phyloP scores from a whole-genome alignment of 2,888 invertebrate genomes.

The Rhagonycha lutea region DNA sequence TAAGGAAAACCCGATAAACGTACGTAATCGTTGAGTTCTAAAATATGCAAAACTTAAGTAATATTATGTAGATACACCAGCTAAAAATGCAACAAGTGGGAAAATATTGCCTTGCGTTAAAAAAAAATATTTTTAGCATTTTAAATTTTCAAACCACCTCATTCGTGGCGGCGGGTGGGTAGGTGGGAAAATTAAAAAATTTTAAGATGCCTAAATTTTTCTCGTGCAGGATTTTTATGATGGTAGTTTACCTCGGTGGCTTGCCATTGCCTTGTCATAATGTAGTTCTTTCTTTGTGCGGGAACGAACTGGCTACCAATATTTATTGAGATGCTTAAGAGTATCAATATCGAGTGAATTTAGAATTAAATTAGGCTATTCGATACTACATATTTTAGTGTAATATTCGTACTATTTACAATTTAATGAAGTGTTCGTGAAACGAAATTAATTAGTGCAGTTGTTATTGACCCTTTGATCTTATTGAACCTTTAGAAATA shows the following conservation, averaged over 20 bases:
- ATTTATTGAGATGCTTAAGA: too few relatives aligned
- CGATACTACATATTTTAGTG: neutral
- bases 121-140: neutral
- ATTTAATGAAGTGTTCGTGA: neutral
- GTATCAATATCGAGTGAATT: too few relatives aligned
- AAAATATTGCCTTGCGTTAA: neutral
- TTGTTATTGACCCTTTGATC: neutral
- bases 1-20: neutral
- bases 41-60: neutral
- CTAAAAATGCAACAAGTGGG: neutral
- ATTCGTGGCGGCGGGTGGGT: neutral
- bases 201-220: too few relatives aligned
- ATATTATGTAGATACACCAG: neutral
- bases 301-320: too few relatives aligned
- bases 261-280: too few relatives aligned
- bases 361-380: neutral
- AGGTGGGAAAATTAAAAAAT: neutral
- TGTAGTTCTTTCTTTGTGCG: too few relatives aligned
- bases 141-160: neutral
- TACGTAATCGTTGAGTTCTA: neutral
- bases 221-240: too few relatives aligned
- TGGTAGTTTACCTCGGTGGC: too few relatives aligned
- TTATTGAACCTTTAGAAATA: neutral
- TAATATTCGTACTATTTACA: neutral
- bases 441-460: neutral